Conservation (phyloP, 2,888 invertebrate species). For the Tricholauxania praeusta region DNA sequence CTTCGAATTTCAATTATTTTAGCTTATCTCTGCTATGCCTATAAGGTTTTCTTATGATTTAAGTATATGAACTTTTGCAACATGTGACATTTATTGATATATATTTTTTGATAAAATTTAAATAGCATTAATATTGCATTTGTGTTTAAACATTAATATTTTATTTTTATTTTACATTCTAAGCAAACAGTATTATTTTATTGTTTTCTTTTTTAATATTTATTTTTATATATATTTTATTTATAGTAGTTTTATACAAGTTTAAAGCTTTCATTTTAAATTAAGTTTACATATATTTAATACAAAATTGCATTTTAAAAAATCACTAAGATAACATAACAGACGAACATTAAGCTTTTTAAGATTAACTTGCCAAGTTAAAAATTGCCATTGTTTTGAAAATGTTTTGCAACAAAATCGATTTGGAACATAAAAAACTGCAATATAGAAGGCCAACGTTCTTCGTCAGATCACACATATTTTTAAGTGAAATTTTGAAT, state of each 20-base stretch:
- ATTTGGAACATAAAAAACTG: too few species aligned
- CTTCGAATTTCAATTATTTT: constrained; percentile 48
- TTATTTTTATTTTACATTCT: constrained; percentile 25
- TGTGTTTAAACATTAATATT: constrained; percentile 6
- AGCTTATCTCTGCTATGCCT: background rate
- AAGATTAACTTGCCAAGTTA: too few species aligned
- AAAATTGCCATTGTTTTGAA: too few species aligned
- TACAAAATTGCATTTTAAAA: background rate
- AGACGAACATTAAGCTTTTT: background rate
- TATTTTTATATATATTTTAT: background rate
- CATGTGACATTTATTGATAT: background rate
- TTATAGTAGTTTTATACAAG: constrained; percentile 34
- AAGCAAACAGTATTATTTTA: constrained; percentile 6
- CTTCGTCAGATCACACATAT: too few species aligned
- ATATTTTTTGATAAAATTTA: constrained; percentile 9
- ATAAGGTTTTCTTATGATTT: background rate
- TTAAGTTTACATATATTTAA: constrained; percentile 42
- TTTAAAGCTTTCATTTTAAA: constrained; percentile 47
- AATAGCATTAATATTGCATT: constrained; percentile 30
- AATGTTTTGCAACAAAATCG: too few species aligned
- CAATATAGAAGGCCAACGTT: too few species aligned
- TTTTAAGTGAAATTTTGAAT: too few species aligned
- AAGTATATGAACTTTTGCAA: background rate
- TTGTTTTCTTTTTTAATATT: too few species aligned
- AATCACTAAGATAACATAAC: background rate